Evolutionary conservation across 2,113 vertebrate species (phyloP).

Genomic region (Tupaia tana): DNA sequence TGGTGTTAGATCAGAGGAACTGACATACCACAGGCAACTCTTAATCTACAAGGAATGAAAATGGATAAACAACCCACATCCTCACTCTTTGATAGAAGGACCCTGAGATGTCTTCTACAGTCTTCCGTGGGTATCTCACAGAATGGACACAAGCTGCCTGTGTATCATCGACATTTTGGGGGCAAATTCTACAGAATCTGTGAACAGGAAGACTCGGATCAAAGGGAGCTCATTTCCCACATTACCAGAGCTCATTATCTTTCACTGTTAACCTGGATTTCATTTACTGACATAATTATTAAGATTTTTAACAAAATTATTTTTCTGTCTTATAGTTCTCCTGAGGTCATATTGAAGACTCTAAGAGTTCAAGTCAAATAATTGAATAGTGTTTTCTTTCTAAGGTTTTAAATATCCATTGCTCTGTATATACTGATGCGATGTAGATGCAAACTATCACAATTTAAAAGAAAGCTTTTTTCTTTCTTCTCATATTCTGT

Average conservation of each 20-base stretch:
- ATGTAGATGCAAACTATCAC: not conserved
- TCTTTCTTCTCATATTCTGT: not conserved
- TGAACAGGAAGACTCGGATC: not conserved
- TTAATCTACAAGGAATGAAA: not conserved
- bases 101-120: not conserved
- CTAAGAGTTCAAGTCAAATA: not conserved
- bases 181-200: not conserved
- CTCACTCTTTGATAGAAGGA: not conserved
- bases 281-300: not conserved
- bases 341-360: not conserved
- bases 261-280: not conserved
- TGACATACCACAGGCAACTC: not conserved
- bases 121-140: not conserved
- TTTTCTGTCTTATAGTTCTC: not conserved
- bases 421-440: no score
- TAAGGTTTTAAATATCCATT: not conserved
- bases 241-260: not conserved
- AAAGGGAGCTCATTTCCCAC: not conserved
- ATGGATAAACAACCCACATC: not conserved
- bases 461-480: not conserved
- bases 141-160: accelerated
- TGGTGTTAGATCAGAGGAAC: not conserved
- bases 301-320: not conserved
- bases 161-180: not conserved
- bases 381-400: not conserved